Evolutionary conservation across 2,797 vertebrate species (phyloP), one percentile per base, ranked within the genome.

Genomic region (Thaleichthys pacificus): DNA sequence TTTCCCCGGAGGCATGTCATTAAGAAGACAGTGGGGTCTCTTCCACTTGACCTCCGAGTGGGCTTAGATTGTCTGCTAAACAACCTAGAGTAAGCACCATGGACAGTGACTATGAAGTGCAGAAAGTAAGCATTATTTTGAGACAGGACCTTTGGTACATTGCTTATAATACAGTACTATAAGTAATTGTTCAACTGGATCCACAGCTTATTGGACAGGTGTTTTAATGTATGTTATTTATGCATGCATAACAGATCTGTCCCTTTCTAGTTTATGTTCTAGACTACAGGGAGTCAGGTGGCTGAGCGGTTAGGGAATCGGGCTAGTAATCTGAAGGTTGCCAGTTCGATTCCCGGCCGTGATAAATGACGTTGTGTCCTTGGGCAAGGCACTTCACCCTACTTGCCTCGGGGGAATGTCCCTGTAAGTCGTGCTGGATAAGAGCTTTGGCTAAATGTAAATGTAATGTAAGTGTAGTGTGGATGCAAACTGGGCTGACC

Each of bases 1-100:
- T 82, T 69, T 85, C 83, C 82, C 70, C 0, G 28, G 75, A 84
- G 85, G 77, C 71, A 61, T 70, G 75, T 85, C 84, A 88, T 88
- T 86, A 87, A 77, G 72, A 62, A 86, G 79, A 82, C 83, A 83
- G 74, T 77, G 68, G 79, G 74, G 62, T 63, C 68, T 28, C 72
- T 66, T 71, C 69, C 84, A 80, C 80, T 73, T 42, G 42, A 58
- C 56, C 28, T 19, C 56, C 15, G 21, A 68, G 66, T 81, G 74
- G 47, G 61, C 70, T 75, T 47, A 71, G 76, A 17, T 62, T 69
- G 61, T 30, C 51, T 57, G 75, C 81, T 88, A 84, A 88, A 86
- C 87, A 88, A 80, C 28, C 49, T 19, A 51, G 14, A 84, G 89
- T 87, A 87, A 88, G 80, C 12, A 69, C 21, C 38, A 49, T 49